Conservation (phyloP, 2,888 invertebrate species). For the Gymnocheta viridis region DNA sequence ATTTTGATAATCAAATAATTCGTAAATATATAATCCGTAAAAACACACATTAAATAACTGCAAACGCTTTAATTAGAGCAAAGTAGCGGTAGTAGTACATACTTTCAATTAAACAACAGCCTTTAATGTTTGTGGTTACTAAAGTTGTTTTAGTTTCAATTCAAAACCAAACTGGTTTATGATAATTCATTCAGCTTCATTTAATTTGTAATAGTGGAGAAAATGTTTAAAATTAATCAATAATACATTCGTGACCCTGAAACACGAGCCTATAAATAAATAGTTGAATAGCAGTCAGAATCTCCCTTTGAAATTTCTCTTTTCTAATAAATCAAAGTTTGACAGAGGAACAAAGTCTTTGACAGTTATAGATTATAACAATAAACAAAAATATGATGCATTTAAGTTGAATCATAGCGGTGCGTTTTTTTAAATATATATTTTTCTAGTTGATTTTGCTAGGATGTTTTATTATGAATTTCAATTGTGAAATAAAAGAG, state of each 20-base stretch:
- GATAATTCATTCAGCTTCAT: conserved; percentile 31
- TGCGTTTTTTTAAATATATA: no score
- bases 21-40: no score
- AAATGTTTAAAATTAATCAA: background rate
- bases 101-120: background rate
- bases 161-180: conserved; percentile 42
- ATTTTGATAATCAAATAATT: no score
- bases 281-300: background rate
- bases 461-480: no score
- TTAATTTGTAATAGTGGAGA: conserved; percentile 50
- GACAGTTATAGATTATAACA: no score
- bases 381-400: no score
- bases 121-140: background rate
- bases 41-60: no score
- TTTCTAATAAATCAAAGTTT: background rate
- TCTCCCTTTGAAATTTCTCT: background rate
- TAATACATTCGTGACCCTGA: conserved; percentile 10
- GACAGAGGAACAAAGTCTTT: no score
- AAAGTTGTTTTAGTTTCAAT: background rate
- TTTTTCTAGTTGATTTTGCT: no score
- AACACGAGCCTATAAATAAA: background rate
- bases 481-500: no score
- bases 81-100: background rate
- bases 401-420: no score
- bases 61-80: background rate